Conservation (phyloP, 2,888 invertebrate species). For the Campoplex capitator region DNA sequence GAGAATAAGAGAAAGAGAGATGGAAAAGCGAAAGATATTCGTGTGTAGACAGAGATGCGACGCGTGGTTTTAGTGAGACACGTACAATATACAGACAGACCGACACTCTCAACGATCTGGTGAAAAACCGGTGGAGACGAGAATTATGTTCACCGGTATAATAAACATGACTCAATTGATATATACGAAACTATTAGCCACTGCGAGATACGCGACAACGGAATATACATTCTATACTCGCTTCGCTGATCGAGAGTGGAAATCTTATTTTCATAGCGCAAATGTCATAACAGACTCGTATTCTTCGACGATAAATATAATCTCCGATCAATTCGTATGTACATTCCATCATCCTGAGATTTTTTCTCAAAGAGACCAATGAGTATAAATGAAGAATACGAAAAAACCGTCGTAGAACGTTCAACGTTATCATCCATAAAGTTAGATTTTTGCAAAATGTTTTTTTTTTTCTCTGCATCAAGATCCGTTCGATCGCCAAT, state of each 20-base stretch:
- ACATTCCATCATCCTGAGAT: background rate
- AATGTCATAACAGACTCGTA: constrained; percentile 29
- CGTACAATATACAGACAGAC: constrained; percentile 4
- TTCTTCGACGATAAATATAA: constrained; percentile 16
- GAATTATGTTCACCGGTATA: constrained; percentile 54
- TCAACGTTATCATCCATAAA: background rate
- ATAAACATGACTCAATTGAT: constrained; percentile 62
- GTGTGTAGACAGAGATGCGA: background rate
- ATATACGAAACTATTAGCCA: constrained; percentile 47
- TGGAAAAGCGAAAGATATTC: constrained; percentile 60
- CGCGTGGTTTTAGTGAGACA: constrained; percentile 46
- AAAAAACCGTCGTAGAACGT: background rate
- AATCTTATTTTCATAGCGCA: constrained; percentile 25
- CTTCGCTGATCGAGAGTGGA: constrained; percentile 6
- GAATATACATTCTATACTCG: constrained; percentile 33
- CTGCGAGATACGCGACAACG: constrained; percentile 28
- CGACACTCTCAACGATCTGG: constrained; percentile 13
- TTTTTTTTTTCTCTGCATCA: no score
- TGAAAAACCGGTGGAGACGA: constrained; percentile 52
- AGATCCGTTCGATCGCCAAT: no score
- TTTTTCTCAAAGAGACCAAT: background rate
- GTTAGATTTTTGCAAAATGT: background rate
- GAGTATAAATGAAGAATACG: background rate
- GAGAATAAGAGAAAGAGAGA: constrained; percentile 63
- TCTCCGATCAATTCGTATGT: constrained; percentile 18